These are phyloP conservation scores for Eleutherodactylus coqui DNA, from an alignment of 2,797 vertebrate genomes.

Conservation along the genomic window DNA sequence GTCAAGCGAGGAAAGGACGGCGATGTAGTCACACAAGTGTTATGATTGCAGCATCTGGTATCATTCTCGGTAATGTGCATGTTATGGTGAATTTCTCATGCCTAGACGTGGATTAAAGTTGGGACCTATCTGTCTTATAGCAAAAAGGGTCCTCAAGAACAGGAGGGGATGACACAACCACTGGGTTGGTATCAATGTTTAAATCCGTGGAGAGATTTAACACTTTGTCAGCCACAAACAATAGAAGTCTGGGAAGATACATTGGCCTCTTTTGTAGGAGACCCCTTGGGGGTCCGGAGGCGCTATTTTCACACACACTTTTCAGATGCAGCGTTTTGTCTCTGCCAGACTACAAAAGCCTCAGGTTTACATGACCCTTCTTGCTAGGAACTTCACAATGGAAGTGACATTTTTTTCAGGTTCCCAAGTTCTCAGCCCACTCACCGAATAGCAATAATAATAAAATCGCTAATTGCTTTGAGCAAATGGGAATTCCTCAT, in stretches of 20 bases:
- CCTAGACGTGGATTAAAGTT: slow-evolving; percentile 35
- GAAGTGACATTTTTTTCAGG: slow-evolving; percentile 14
- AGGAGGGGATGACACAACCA: slow-evolving; percentile 8
- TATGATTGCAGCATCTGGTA: neutral
- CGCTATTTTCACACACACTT: slow-evolving; percentile 40
- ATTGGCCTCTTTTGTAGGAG: slow-evolving; percentile 47
- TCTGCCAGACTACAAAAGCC: slow-evolving; percentile 32
- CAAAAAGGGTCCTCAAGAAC: neutral
- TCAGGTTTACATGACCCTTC: slow-evolving; percentile 37
- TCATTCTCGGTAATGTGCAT: slow-evolving; percentile 21
- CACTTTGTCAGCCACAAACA: slow-evolving; percentile 54
- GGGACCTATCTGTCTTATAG: slow-evolving; percentile 9
- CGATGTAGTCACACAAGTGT: neutral
- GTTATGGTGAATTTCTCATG: slow-evolving; percentile 48
- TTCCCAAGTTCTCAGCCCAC: slow-evolving; percentile 37
- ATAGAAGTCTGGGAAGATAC: slow-evolving; percentile 43
- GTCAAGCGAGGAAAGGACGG: neutral
- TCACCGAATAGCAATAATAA: slow-evolving; percentile 19
- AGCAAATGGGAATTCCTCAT: slow-evolving; percentile 30
- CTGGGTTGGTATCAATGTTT: slow-evolving; percentile 20
- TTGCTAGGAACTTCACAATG: slow-evolving; percentile 15
- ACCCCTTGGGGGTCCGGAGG: slow-evolving; percentile 28
- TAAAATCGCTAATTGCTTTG: neutral
- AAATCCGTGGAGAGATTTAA: slow-evolving; percentile 24
- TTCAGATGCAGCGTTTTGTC: slow-evolving; percentile 32